phyloP scores from a whole-genome alignment of 1,140 invertebrate species.

The Kradibia gibbosae region DNA sequence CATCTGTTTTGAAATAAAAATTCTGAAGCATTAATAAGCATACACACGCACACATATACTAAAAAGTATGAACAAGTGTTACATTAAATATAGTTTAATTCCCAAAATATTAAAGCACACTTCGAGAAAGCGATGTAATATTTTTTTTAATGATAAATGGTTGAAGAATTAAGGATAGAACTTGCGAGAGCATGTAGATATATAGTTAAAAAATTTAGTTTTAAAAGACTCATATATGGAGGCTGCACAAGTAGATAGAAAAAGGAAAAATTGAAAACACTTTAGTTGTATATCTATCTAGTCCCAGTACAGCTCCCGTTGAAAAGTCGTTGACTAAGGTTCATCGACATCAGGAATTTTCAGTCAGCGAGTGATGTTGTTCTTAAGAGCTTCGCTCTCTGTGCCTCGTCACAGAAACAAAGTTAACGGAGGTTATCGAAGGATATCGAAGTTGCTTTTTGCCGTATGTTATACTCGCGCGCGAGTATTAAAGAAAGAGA shows the following conservation, averaged over 20 bases:
- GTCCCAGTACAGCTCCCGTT: neutral
- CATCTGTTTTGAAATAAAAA: no score
- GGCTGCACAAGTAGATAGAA: neutral
- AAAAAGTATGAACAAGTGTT: no score
- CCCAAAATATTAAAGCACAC: neutral
- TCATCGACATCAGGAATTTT: neutral
- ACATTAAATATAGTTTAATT: neutral
- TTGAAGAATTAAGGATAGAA: neutral
- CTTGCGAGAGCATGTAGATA: neutral
- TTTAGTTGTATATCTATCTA: neutral
- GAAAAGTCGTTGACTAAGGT: neutral
- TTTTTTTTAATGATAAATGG: neutral
- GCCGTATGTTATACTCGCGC: neutral
- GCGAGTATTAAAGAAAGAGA: neutral
- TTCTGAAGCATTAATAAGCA: no score
- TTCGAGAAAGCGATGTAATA: neutral
- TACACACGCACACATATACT: neutral
- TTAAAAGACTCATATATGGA: neutral
- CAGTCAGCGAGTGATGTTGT: slow-evolving; percentile 13
- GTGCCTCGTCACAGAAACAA: slow-evolving; percentile 24
- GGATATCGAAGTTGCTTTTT: neutral
- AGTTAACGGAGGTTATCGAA: slow-evolving; percentile 36
- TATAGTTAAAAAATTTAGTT: neutral
- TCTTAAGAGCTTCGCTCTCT: slow-evolving; percentile 37
- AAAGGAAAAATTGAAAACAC: slow-evolving; percentile 8